These are phyloP conservation scores for Luidia sarsii DNA, from an alignment of 53 echinoderm and acorn worm species.

Conservation along the genomic window DNA sequence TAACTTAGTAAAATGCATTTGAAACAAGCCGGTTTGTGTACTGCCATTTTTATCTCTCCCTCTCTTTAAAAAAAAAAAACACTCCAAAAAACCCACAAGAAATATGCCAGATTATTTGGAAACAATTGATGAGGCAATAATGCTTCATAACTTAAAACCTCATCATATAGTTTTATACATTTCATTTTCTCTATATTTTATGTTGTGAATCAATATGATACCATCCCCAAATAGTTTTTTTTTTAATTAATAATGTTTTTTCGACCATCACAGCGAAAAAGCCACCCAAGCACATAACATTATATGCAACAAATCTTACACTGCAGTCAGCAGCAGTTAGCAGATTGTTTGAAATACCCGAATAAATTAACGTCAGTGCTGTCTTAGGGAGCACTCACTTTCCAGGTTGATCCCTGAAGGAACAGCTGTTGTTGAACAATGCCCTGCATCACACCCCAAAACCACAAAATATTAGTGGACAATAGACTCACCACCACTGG, in stretches of 20 bases:
- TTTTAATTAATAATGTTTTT: too few relatives aligned
- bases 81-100: not conserved
- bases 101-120: not conserved
- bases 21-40: conserved; percentile 38
- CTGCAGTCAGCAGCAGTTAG: not conserved
- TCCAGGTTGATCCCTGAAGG: conserved; percentile 55
- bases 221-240: too few relatives aligned
- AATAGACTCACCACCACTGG: conserved; percentile 16
- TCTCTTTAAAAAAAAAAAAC: not conserved
- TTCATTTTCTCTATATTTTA: too few relatives aligned
- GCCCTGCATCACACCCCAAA: conserved; percentile 51
- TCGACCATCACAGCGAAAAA: too few relatives aligned
- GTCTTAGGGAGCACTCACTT: conserved; percentile 56
- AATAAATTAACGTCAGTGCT: conserved; percentile 56
- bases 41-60: conserved; percentile 25
- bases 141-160: too few relatives aligned
- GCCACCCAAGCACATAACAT: too few relatives aligned
- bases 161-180: too few relatives aligned
- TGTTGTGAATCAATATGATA: too few relatives aligned
- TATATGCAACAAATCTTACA: too few relatives aligned
- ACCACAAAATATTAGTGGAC: conserved; percentile 47
- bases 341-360: conserved; percentile 55
- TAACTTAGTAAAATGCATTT: conserved; percentile 50
- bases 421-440: conserved; percentile 55
- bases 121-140: not conserved